These are phyloP conservation scores for Epinephelus lanceolatus DNA, from an alignment of 2,113 vertebrate genomes.

Conservation along the genomic window DNA sequence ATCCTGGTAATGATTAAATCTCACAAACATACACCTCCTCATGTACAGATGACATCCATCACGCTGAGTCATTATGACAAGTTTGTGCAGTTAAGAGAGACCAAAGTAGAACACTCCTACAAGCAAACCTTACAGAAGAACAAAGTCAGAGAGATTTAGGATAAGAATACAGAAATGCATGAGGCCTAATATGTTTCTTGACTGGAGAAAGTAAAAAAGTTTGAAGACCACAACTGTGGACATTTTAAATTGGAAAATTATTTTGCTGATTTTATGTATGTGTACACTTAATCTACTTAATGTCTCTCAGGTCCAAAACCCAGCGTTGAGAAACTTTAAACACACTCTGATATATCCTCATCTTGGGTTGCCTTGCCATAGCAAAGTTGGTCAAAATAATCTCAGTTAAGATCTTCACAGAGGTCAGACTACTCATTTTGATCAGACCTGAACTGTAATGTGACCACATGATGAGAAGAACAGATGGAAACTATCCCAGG, in stretches of 20 bases:
- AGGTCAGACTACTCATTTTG: not conserved
- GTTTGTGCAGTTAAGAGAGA: not conserved
- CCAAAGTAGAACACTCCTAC: too few relatives aligned
- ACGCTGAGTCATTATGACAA: too few relatives aligned
- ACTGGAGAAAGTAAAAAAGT: not conserved
- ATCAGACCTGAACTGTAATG: not conserved
- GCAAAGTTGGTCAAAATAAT: slow-evolving; percentile 3
- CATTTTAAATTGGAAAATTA: not conserved
- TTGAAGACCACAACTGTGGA: not conserved
- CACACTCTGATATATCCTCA: not conserved
- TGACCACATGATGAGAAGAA: slow-evolving; percentile 26
- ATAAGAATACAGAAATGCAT: not conserved
- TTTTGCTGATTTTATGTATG: not conserved
- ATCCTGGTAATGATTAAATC: not conserved
- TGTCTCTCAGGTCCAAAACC: not conserved
- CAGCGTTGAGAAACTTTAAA: not conserved
- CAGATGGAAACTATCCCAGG: slow-evolving; percentile 11
- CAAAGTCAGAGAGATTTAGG: not conserved
- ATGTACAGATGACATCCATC: not conserved
- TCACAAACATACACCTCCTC: not conserved
- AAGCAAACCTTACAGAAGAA: not conserved
- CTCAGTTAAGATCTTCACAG: not conserved
- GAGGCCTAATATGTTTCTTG: not conserved
- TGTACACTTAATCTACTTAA: not conserved
- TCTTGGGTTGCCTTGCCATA: not conserved